Evolutionary conservation across 2,888 invertebrate genomes (phyloP), one percentile per base, ranked within the genome.

Genomic region (Scaptomyza polygonia): DNA sequence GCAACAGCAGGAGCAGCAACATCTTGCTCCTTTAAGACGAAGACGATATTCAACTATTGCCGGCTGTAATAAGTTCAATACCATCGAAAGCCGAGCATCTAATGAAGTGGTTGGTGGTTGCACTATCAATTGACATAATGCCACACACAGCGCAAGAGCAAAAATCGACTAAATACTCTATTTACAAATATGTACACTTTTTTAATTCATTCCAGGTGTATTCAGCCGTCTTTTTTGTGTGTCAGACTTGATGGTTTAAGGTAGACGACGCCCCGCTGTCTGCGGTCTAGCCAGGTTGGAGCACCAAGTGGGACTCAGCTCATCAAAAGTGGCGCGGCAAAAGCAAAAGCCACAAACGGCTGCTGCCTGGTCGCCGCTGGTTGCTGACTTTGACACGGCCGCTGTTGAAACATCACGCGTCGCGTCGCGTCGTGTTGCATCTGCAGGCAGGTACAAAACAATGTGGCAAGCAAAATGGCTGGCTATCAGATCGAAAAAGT

Each of bases 311-410:
- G 14, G n/a, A 25, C 25, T 25, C 43, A 42, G 45, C 51, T 42
- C 40, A 49, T 55, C 49, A 63, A 56, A 53, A 44, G 39, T 40
- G 52, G 7, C 29, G 39, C 48, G 39, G 39, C 18, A 21, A 8
- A 18, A 25, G 47, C 44, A 49, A 64, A 52, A 47, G 32, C 67
- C 61, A 34, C 56, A 49, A 62, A 25, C 49, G 29, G 43, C 39
- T 21, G 27, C 49, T 29, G 27, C n/a, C n/a, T n/a, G n/a, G n/a
- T n/a, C n/a, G n/a, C 21, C 42, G 34, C 9, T 30, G 30, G 48
- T 49, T 57, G 54, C 57, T 69, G 64, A 52, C 43, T 56, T 59
- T 74, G 75, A 73, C 59, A 54, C 44, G 32, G 34, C 42, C 51
- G 43, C 43, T n/a, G 47, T 47, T 39, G 39, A 8, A 48, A 48